A percentile compares a stretch with the other conserved stretches of the same genome.
These are phyloP conservation scores for Nixonia krombeini DNA, from an alignment of 1,140 invertebrate genomes.

Conservation along the genomic window DNA sequence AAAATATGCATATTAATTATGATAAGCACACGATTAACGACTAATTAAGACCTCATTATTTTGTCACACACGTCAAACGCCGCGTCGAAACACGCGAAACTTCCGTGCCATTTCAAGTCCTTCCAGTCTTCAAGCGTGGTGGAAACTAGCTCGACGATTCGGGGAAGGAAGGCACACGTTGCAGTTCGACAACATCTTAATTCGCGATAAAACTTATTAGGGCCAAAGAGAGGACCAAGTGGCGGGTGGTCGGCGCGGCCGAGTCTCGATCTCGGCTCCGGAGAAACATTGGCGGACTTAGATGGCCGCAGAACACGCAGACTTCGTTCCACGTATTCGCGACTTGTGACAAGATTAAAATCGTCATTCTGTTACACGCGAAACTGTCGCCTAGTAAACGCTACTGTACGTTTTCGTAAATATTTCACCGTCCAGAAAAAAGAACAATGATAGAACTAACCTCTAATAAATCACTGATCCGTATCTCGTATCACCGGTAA, in stretches of 20 bases:
- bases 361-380: conserved; percentile 63
- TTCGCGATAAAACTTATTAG: conserved; percentile 67
- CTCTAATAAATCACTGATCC: no score
- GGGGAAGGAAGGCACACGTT: conserved; percentile 42
- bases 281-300: conserved; percentile 13
- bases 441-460: no score
- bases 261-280: conserved; percentile 31
- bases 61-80: no score
- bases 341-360: conserved; percentile 61
- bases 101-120: no score
- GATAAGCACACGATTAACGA: no score
- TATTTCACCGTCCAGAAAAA: no score
- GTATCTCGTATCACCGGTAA: no score
- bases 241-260: conserved; percentile 11
- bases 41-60: no score
- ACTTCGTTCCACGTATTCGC: conserved; percentile 43
- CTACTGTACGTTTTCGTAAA: no score
- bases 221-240: conserved; percentile 50
- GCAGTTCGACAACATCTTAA: conserved; percentile 63
- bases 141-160: conserved; percentile 30
- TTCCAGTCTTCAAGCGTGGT: no score
- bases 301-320: conserved; percentile 52
- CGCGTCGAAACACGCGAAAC: no score
- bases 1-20: no score
- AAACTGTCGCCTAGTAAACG: conserved; percentile 41